These are phyloP conservation scores for Sebastes itinus DNA, from an alignment of 2,797 vertebrate genomes.

Conservation along the genomic window DNA sequence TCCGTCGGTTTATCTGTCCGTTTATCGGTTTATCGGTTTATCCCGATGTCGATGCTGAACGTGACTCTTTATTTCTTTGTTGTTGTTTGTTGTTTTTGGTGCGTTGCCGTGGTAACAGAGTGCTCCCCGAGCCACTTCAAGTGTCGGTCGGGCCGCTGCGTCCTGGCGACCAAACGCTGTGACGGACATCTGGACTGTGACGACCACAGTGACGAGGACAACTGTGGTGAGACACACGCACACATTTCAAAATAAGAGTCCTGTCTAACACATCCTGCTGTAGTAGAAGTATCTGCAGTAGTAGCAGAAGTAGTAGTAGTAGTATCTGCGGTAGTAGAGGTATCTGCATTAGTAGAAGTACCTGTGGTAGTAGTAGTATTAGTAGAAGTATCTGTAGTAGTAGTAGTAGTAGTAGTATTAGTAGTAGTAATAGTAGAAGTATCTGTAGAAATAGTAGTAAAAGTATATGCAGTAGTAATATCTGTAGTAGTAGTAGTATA, in stretches of 20 bases:
- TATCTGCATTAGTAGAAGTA: background rate
- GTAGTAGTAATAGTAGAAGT: background rate
- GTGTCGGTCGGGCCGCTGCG: conserved; percentile 91
- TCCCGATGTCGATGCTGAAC: background rate
- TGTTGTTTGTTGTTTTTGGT: background rate
- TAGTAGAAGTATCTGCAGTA: too few relatives aligned
- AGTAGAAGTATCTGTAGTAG: background rate
- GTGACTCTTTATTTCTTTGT: background rate
- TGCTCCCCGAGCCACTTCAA: conserved; percentile 97
- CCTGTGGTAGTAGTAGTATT: too few relatives aligned
- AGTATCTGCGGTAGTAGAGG: background rate
- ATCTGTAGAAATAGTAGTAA: background rate
- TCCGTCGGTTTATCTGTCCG: background rate
- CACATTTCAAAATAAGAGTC: background rate
- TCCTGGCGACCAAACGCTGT: conserved; percentile 90
- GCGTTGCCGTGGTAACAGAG: conserved; percentile 80
- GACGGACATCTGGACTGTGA: conserved; percentile 94
- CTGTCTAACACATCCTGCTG: too few relatives aligned
- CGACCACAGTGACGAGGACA: conserved; percentile 92
- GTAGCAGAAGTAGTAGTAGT: too few relatives aligned
- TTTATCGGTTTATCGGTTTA: background rate
- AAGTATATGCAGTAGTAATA: too few relatives aligned
- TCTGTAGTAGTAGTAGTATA: background rate
- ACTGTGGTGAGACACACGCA: conserved; percentile 85
- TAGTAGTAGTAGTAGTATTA: too few relatives aligned